Conservation (phyloP, 2,888 invertebrate species). For the Alitta virens region DNA sequence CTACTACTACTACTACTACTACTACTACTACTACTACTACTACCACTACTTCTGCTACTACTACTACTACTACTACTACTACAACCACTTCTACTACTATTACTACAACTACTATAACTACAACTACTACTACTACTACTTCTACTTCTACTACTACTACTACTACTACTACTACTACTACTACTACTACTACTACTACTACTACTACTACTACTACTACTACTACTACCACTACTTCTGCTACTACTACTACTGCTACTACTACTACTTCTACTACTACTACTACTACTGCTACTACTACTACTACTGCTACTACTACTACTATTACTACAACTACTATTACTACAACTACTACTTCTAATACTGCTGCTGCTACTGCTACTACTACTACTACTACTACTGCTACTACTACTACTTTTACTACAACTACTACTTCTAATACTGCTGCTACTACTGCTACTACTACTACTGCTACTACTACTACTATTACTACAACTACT, state of each 20-base stretch:
- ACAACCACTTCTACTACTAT: too few relatives aligned
- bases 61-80: too few relatives aligned
- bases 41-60: too few relatives aligned
- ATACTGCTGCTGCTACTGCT: constrained; percentile 4
- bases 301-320: constrained; percentile 9
- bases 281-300: constrained; percentile 10
- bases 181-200: constrained; percentile 14
- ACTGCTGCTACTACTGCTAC: too few relatives aligned
- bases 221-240: too few relatives aligned
- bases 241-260: too few relatives aligned
- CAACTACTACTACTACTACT: constrained; percentile 11
- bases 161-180: constrained; percentile 3
- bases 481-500: too few relatives aligned
- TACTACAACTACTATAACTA: too few relatives aligned
- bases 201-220: constrained; percentile 12
- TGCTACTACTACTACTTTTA: too few relatives aligned
- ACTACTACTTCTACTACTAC: constrained; percentile 5
- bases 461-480: too few relatives aligned
- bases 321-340: constrained; percentile 2
- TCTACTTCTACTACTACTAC: constrained; percentile 2
- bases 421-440: too few relatives aligned
- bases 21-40: not conserved
- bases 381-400: constrained; percentile 12
- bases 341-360: too few relatives aligned
- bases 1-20: constrained; percentile 1